phyloP scores from a whole-genome alignment of 2,113 vertebrate genomes.

The Baryphthengus martii region DNA sequence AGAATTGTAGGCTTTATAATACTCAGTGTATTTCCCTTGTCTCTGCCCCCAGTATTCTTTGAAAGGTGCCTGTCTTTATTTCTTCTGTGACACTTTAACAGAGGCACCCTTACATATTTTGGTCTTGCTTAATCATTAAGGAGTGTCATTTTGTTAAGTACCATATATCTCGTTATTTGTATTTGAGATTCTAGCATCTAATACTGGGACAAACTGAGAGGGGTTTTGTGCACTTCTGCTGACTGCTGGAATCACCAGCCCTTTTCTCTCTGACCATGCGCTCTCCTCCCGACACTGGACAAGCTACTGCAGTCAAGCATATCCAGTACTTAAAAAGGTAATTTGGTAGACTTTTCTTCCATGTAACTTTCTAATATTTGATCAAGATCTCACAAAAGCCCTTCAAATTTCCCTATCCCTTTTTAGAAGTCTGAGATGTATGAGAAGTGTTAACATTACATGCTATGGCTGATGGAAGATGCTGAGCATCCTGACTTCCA shows the following conservation, averaged over 20 bases:
- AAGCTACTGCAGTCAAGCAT: background rate
- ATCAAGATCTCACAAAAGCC: background rate
- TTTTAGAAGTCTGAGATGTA: background rate
- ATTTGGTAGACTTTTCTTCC: background rate
- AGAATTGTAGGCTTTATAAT: background rate
- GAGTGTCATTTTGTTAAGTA: background rate
- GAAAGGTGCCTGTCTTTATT: background rate
- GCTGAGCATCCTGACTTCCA: background rate
- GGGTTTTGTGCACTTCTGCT: background rate
- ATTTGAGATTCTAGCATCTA: background rate
- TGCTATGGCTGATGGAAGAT: background rate
- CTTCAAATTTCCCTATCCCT: background rate
- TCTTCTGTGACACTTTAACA: background rate
- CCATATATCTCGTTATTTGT: background rate
- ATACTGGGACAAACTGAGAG: background rate
- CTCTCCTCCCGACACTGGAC: background rate
- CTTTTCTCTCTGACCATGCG: background rate
- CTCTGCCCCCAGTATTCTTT: background rate
- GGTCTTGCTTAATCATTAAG: background rate
- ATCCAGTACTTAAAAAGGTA: background rate
- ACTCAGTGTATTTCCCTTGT: background rate
- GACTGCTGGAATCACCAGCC: background rate
- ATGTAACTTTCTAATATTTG: background rate
- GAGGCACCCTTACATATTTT: background rate
- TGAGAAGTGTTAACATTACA: background rate